These are phyloP conservation scores for Branchipolynoe longqiensis DNA, from an alignment of 2,888 invertebrate species.

Conservation along the genomic window DNA sequence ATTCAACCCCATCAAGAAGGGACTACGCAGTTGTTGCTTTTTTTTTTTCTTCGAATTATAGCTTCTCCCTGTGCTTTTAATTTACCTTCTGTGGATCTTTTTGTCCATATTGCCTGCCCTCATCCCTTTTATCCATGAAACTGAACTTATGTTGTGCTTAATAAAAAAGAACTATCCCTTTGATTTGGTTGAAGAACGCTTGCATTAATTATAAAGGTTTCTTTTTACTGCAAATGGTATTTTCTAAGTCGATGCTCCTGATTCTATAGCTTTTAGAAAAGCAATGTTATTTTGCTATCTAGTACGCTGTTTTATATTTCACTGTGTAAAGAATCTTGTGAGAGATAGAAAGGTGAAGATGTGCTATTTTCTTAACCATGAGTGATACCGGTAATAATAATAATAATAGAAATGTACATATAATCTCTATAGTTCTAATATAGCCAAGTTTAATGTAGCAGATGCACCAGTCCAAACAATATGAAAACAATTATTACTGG, in stretches of 20 bases:
- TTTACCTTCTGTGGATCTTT: no score
- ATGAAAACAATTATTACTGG: not conserved
- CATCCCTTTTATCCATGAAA: no score
- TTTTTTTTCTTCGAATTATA: no score
- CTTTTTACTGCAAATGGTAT: no score
- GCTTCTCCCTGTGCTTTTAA: no score
- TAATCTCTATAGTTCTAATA: constrained; percentile 4
- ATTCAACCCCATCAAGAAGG: no score
- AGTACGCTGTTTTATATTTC: constrained; percentile 17
- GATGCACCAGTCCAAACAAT: constrained; percentile 19
- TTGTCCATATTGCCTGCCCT: no score
- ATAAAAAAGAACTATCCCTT: no score
- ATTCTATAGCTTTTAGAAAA: constrained; percentile 14
- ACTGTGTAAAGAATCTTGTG: constrained; percentile 14
- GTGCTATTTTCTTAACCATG: constrained; percentile 24
- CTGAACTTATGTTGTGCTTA: no score
- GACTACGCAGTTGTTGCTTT: no score
- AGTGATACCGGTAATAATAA: constrained; percentile 18
- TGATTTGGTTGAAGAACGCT: no score
- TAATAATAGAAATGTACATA: not conserved
- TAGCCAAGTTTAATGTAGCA: not conserved
- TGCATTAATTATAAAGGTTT: no score
- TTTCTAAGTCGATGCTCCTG: not conserved
- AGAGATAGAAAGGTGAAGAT: not conserved
- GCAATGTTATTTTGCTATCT: constrained; percentile 24